phyloP scores from a whole-genome alignment of 1,140 invertebrate genomes.

The Cydia splendana region DNA sequence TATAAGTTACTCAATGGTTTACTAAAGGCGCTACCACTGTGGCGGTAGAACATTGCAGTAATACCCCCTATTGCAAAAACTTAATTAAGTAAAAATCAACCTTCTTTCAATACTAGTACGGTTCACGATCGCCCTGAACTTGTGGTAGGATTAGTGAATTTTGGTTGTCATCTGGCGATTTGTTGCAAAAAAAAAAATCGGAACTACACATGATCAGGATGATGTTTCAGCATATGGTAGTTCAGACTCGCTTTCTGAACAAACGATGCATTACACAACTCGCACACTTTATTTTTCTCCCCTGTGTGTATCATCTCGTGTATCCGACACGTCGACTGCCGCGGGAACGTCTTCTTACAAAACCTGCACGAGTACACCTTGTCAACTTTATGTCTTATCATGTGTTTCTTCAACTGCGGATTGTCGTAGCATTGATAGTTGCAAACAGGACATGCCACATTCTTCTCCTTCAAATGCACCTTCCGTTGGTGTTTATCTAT shows the following conservation, averaged over 20 bases:
- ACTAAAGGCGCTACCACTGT: no score
- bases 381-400: constrained; percentile 6
- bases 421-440: not conserved
- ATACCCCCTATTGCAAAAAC: no score
- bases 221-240: constrained; percentile 40
- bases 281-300: constrained; percentile 85
- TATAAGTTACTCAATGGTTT: no score
- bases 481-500: constrained; percentile 12
- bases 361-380: constrained; percentile 22
- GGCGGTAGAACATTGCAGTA: no score
- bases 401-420: not conserved
- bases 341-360: constrained; percentile 42
- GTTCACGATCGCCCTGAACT: no score
- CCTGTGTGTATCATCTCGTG: constrained; percentile 86
- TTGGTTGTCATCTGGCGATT: not conserved
- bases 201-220: constrained; percentile 23
- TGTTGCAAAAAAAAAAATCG: not conserved
- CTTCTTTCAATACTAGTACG: no score
- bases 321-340: constrained; percentile 74
- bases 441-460: not conserved
- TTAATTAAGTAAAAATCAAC: no score
- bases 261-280: constrained; percentile 85
- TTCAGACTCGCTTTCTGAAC: constrained; percentile 39
- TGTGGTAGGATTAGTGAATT: not conserved
- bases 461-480: constrained; percentile 38